phyloP scores from a whole-genome alignment of 2,113 vertebrate genomes.

The Nothocercus julius region DNA sequence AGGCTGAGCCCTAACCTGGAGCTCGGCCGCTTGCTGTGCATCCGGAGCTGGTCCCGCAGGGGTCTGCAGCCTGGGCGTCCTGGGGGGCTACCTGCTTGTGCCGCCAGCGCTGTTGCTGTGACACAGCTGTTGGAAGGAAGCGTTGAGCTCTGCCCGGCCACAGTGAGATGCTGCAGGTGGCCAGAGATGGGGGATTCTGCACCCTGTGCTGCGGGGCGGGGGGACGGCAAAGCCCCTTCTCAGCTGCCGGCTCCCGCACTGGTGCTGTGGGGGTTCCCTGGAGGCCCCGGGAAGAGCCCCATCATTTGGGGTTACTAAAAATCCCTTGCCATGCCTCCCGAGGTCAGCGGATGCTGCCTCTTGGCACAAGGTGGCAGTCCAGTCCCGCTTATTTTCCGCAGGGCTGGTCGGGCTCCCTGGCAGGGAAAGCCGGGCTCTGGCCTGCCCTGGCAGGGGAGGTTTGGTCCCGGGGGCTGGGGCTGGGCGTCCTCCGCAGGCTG shows the following conservation, averaged over 20 bases:
- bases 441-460: not conserved
- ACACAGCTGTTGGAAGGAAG: fast-evolving
- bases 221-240: not conserved
- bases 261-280: not conserved
- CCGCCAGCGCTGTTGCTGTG: fast-evolving
- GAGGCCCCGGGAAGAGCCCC: fast-evolving
- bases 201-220: fast-evolving
- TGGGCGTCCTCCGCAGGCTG: fast-evolving
- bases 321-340: not conserved
- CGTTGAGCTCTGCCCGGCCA: not conserved
- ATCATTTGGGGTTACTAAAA: not conserved
- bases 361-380: conserved; percentile 71
- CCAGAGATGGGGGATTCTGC: fast-evolving
- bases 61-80: not conserved
- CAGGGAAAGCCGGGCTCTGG: no score
- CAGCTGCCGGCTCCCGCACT: fast-evolving
- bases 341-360: conserved; percentile 15
- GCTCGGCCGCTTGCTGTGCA: not conserved
- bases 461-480: fast-evolving
- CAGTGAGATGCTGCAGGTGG: not conserved
- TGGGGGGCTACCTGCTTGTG: not conserved
- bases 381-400: conserved; percentile 8
- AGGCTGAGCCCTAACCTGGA: not conserved
- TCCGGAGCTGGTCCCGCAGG: fast-evolving
- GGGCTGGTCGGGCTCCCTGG: not conserved